Evolutionary conservation across 2,797 vertebrate genomes (phyloP).

Genomic region (Bradypodion pumilum): DNA sequence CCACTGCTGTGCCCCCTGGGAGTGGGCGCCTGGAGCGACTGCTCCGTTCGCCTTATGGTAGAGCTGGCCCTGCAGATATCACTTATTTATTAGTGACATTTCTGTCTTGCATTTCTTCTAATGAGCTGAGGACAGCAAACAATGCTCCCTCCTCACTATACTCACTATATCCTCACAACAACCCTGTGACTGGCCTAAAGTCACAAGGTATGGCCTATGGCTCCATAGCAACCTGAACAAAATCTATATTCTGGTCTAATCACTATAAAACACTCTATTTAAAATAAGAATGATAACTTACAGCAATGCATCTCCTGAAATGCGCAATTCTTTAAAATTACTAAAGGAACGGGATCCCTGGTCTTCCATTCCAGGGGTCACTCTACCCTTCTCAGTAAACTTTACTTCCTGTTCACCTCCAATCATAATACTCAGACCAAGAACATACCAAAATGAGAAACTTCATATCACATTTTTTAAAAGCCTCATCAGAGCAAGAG

Average conservation of each 20-base stretch:
- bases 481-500: neutral
- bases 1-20: no score
- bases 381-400: neutral
- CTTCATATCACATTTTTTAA: neutral
- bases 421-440: neutral
- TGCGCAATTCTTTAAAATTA: neutral
- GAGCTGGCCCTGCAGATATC: neutral
- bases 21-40: no score
- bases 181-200: no score
- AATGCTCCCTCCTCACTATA: no score
- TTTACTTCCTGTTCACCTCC: neutral
- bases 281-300: neutral
- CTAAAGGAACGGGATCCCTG: neutral
- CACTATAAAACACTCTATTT: neutral
- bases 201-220: no score
- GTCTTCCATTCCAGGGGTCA: neutral
- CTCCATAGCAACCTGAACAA: no score
- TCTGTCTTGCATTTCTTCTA: no score
- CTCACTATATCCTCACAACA: no score
- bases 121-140: no score
- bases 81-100: no score
- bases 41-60: no score
- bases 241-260: no score
- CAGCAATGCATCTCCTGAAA: neutral
- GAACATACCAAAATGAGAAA: neutral